Evolutionary conservation across 2,888 invertebrate genomes (phyloP).

Genomic region (Rotaria macrura): DNA sequence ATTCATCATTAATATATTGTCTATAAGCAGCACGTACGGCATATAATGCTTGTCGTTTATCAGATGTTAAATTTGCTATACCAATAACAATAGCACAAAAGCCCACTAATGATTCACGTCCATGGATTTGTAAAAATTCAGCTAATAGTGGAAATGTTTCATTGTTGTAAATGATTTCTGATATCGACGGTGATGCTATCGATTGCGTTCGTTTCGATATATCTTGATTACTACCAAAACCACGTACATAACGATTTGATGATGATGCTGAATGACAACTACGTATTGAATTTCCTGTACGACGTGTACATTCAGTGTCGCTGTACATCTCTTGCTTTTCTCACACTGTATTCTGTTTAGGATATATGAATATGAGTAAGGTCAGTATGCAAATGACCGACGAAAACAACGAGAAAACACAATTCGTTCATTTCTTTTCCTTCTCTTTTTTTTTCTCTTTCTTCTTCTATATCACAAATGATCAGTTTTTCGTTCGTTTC

Average conservation of each 20-base stretch:
- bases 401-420: too few species aligned
- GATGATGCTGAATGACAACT: background rate
- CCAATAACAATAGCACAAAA: slow-evolving; percentile 16
- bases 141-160: background rate
- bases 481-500: background rate
- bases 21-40: slow-evolving; percentile 16
- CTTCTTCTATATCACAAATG: background rate
- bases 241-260: background rate
- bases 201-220: background rate
- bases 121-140: background rate
- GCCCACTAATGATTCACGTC: background rate
- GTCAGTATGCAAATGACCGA: background rate
- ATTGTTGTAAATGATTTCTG: background rate
- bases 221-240: background rate
- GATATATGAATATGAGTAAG: background rate
- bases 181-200: background rate
- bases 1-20: background rate
- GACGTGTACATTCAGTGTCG: background rate
- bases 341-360: background rate
- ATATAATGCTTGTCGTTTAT: background rate
- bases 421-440: background rate
- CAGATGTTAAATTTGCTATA: background rate
- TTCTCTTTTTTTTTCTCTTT: background rate
- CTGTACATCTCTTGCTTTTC: background rate
- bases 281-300: background rate